A percentile compares a stretch with the other conserved stretches of the same genome.
These are phyloP conservation scores for Dryomyza anilis DNA, from an alignment of 2,888 invertebrate species.

Conservation along the genomic window DNA sequence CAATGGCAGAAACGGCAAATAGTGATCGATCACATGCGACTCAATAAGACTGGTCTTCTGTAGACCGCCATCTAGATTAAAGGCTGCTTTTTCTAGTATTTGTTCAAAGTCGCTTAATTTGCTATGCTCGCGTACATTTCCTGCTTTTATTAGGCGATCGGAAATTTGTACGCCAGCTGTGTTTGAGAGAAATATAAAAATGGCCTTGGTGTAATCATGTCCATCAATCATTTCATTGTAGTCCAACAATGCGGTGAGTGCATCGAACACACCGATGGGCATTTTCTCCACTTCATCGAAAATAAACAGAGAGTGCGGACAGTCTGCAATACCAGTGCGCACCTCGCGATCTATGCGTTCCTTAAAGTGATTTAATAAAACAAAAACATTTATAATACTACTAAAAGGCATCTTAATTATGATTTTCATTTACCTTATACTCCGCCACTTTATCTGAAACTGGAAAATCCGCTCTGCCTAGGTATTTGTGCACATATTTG, in stretches of 20 bases:
- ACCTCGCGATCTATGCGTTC: conserved; percentile 66
- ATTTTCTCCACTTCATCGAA: conserved; percentile 98
- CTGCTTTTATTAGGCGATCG: conserved; percentile 62
- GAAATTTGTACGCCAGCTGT: conserved; percentile 70
- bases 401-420: too few species aligned
- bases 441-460: conserved; percentile 63
- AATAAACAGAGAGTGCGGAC: conserved; percentile 83
- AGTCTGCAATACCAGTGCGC: conserved; percentile 68
- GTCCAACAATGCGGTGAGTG: conserved; percentile 87
- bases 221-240: conserved; percentile 76
- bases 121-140: conserved; percentile 67
- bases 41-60: conserved; percentile 81
- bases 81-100: conserved; percentile 71
- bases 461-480: conserved; percentile 83
- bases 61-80: conserved; percentile 78
- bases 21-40: conserved; percentile 87
- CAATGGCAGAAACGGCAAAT: conserved; percentile 92
- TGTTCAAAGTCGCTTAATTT: conserved; percentile 75
- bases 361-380: conserved; percentile 55
- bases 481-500: conserved; percentile 51
- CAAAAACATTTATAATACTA: too few species aligned
- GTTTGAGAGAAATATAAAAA: conserved; percentile 91
- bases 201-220: conserved; percentile 74
- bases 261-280: conserved; percentile 80
- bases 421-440: conserved; percentile 61